Percentiles rank a stretch among this genome's conserved stretches.
phyloP scores from a whole-genome alignment of 2,888 invertebrate genomes.

The Drosophila meridionalis region DNA sequence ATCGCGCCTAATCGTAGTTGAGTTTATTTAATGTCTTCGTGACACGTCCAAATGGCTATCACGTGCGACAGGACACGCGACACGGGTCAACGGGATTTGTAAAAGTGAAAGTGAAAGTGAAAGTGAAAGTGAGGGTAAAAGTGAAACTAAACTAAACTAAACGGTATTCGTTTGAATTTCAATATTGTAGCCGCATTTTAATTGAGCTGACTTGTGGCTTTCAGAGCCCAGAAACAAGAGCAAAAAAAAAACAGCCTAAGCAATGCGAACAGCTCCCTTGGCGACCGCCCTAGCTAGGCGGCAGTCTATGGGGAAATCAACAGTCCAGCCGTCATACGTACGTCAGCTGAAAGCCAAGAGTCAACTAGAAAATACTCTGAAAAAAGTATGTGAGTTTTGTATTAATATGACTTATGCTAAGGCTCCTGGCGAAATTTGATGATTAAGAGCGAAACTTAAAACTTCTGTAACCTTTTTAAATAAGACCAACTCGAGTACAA shows the following conservation, averaged over 20 bases:
- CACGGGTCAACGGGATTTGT: conserved; percentile 4
- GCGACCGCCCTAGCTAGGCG: not conserved
- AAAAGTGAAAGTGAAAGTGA: conserved; percentile 5
- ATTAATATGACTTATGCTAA: no score
- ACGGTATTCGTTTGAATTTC: not conserved
- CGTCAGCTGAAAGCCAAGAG: not conserved
- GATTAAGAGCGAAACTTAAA: not conserved
- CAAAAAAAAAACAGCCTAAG: no score
- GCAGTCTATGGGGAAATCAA: conserved; percentile 50
- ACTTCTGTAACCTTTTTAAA: not conserved
- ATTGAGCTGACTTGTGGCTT: conserved; percentile 9
- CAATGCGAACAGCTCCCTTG: conserved; percentile 13
- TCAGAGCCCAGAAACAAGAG: not conserved
- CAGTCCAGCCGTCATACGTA: not conserved
- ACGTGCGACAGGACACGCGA: conserved; percentile 56
- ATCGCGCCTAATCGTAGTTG: conserved; percentile 50
- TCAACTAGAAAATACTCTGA: conserved; percentile 3
- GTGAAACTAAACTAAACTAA: conserved; percentile 9
- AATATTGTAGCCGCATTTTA: conserved; percentile 13
- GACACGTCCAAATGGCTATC: conserved; percentile 49
- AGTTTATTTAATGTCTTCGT: conserved; percentile 42
- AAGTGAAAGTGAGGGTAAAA: conserved; percentile 10
- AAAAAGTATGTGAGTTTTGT: not conserved
- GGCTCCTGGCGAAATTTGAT: not conserved
- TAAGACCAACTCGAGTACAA: not conserved